Base-by-base conservation (phyloP, 23 tunicate genomes). In the Aplidium turbinatum region DNA sequence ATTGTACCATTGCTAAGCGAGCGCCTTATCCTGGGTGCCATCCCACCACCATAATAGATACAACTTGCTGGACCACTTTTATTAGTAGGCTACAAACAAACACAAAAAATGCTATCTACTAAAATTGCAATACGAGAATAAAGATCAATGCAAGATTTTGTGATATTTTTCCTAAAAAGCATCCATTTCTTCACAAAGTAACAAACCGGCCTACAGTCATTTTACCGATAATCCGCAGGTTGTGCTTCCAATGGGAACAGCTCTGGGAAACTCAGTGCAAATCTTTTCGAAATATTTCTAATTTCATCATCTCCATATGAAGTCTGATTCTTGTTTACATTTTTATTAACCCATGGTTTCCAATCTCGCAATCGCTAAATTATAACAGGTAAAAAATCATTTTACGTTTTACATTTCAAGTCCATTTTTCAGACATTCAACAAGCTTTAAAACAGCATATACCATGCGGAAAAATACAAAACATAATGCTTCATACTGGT, bases 301-400 rank as follows among this genome's bases (percentile, higher is more conserved):
- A 70, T 29, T 35, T 70, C 77, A 4, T 24, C 19, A 23, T 70
- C 63, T 3, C 77, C 77, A 30, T 70, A 70, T 18, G 47, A n/a
- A 3, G 77, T 70, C 27, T 70, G 77, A 50, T 70, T 70, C 48
- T 50, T 34, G 77, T 48, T 11, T 3, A 47, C 60, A 47, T 26
- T 25, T 28, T 47, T 35, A 24, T 25, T 28, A 11, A 50, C 36
- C 77, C 77, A 70, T 22, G 38, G 60, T 11, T 18, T 25, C 77
- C 77, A 70, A 24, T 47, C 23, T 16, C 63, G 62, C 4, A 70
- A 18, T 3, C 34, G 33, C 74, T 68, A 6, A 36, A n/a, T 13
- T 13, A 42, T 16, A 42, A 42, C 11, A 42, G 16, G 50, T 42
- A 42, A 42, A 42, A 9, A 42, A 9, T 16, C 11, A 42, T 9